phyloP scores from a whole-genome alignment of 2,797 vertebrate species.

The Periparus ater region DNA sequence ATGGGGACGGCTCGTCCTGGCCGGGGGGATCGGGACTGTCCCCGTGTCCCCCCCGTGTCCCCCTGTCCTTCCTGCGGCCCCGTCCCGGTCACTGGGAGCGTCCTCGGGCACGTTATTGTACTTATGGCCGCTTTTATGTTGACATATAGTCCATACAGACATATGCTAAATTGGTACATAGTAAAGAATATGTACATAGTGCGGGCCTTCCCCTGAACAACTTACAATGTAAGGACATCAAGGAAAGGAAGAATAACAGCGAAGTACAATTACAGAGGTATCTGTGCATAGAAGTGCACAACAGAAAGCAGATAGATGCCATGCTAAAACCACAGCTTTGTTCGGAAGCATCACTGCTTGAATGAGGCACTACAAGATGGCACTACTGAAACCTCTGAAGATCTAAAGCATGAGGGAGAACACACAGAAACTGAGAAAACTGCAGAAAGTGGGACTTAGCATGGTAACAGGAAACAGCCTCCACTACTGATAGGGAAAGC shows the following conservation, averaged over 20 bases:
- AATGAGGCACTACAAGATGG: background rate
- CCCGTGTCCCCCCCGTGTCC: background rate
- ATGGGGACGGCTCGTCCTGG: no score
- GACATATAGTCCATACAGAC: rapidly evolving
- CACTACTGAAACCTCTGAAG: rapidly evolving
- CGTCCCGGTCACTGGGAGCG: no score
- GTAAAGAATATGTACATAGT: background rate
- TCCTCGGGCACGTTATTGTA: background rate
- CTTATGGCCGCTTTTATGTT: background rate
- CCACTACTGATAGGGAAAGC: background rate
- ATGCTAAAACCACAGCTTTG: background rate
- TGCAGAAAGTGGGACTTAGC: background rate
- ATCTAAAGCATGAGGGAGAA: background rate
- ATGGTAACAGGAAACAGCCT: background rate
- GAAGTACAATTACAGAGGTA: background rate
- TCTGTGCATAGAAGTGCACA: rapidly evolving
- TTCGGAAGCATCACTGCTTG: background rate
- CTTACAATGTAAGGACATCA: background rate
- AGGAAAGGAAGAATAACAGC: background rate
- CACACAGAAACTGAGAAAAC: background rate
- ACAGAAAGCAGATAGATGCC: background rate
- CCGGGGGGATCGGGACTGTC: rapidly evolving
- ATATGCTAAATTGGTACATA: rapidly evolving
- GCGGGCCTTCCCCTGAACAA: background rate
- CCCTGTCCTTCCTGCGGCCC: background rate